These are phyloP conservation scores for Drosophila bocki DNA, from an alignment of 1,140 invertebrate genomes.

Conservation along the genomic window DNA sequence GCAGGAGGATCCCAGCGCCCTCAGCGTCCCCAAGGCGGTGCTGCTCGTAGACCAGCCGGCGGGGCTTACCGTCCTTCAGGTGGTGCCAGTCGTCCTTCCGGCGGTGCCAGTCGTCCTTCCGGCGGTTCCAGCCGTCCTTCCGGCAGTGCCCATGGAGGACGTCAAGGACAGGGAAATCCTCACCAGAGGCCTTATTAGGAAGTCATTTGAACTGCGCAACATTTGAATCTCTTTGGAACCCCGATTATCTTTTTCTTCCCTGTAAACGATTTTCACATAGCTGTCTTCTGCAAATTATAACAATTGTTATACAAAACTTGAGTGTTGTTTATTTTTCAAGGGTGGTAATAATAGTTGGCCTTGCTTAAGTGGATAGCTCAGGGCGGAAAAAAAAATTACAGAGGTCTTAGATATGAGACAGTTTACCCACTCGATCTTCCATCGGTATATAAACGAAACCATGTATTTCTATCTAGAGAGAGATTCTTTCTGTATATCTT, in stretches of 20 bases:
- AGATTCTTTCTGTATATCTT: too few relatives aligned
- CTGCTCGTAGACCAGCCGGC: conserved; percentile 2
- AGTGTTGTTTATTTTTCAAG: not conserved
- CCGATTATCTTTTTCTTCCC: not conserved
- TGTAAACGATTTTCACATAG: not conserved
- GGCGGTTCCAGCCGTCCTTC: conserved; percentile 6
- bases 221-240: not conserved
- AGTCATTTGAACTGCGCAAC: not conserved
- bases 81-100: conserved; percentile 1
- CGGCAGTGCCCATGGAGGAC: conserved; percentile 7
- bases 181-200: conserved; percentile 24
- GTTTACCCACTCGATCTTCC: too few relatives aligned
- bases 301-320: conserved; percentile 29
- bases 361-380: not conserved
- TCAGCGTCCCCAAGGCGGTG: conserved; percentile 8
- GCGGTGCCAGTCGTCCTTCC: conserved; percentile 1
- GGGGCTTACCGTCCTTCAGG: not conserved
- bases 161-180: conserved; percentile 13
- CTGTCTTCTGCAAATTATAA: conserved; percentile 21
- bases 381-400: too few relatives aligned
- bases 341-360: not conserved
- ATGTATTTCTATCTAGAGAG: too few relatives aligned
- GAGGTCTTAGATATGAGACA: too few relatives aligned
- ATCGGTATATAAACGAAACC: too few relatives aligned
- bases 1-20: conserved; percentile 7